Evolutionary conservation across 2,888 invertebrate species (phyloP).

Genomic region (Acanthosepion pharaonis): DNA sequence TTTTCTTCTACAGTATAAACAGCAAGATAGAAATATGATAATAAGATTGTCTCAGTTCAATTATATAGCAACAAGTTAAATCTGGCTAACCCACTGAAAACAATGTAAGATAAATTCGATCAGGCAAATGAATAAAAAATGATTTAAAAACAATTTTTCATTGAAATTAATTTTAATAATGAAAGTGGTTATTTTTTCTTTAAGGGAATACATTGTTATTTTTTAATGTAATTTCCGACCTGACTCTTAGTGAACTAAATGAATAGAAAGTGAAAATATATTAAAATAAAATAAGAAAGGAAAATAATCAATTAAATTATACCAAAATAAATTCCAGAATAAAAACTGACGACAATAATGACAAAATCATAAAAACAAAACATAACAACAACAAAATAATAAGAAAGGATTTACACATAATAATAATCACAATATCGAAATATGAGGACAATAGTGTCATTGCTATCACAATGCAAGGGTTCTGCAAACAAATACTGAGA

Average conservation of each 20-base stretch:
- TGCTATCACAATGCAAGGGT: background rate
- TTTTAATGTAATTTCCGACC: background rate
- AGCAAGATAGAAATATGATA: no score
- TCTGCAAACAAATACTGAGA: background rate
- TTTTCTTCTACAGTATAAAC: no score
- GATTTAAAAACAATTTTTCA: background rate
- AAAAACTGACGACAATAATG: background rate
- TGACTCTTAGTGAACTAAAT: background rate
- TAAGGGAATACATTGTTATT: background rate
- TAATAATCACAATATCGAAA: background rate
- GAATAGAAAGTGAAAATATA: background rate
- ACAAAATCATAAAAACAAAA: background rate
- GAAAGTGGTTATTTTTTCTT: background rate
- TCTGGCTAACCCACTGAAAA: no score
- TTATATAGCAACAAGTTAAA: no score
- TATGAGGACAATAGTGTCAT: background rate
- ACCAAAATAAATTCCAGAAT: background rate
- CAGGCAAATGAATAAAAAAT: background rate
- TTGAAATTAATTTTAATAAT: background rate
- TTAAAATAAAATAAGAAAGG: background rate
- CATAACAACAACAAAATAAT: background rate
- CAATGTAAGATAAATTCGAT: background rate
- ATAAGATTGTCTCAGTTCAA: no score
- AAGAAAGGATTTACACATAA: background rate
- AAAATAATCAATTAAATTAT: background rate